Evolutionary conservation across 92 coral and sea anemone species (phyloP).

Genomic region (Plumapathes pennacea): DNA sequence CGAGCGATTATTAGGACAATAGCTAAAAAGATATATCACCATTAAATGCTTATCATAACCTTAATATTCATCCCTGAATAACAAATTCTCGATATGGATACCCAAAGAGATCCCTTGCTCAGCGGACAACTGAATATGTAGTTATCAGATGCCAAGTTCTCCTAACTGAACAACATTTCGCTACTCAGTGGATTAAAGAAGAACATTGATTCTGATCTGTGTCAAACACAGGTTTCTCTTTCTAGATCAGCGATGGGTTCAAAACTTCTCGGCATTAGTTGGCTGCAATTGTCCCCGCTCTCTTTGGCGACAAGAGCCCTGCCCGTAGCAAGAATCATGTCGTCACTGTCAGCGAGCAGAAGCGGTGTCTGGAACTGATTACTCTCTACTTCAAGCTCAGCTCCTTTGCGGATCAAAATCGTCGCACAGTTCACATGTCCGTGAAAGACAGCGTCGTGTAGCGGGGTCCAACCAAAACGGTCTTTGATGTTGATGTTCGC

Average conservation of each 20-base stretch:
- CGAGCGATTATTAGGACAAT: no score
- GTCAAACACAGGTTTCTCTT: conserved; percentile 80
- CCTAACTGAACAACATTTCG: no score
- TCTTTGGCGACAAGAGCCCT: conserved; percentile 53
- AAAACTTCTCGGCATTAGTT: conserved; percentile 7
- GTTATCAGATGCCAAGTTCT: no score
- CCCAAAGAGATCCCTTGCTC: no score
- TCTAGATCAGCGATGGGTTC: conserved; percentile 46
- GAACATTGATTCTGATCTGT: no score
- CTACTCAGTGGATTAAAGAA: no score
- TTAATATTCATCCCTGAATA: no score
- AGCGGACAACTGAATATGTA: no score
- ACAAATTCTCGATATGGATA: no score
- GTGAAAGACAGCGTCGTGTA: conserved; percentile 90
- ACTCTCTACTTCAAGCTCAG: conserved; percentile 61
- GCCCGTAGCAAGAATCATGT: conserved; percentile 72
- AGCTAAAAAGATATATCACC: no score
- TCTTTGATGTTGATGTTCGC: conserved; percentile 69
- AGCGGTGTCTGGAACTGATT: conserved; percentile 50
- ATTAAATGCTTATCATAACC: no score
- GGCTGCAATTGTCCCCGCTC: conserved; percentile 4
- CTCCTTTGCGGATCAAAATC: conserved; percentile 79
- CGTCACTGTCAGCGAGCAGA: conserved; percentile 64
- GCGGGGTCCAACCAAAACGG: conserved; percentile 68
- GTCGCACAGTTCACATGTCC: conserved; percentile 73